These are phyloP conservation scores for Graptemys geographica DNA, from an alignment of 2,797 vertebrate species.

Conservation along the genomic window DNA sequence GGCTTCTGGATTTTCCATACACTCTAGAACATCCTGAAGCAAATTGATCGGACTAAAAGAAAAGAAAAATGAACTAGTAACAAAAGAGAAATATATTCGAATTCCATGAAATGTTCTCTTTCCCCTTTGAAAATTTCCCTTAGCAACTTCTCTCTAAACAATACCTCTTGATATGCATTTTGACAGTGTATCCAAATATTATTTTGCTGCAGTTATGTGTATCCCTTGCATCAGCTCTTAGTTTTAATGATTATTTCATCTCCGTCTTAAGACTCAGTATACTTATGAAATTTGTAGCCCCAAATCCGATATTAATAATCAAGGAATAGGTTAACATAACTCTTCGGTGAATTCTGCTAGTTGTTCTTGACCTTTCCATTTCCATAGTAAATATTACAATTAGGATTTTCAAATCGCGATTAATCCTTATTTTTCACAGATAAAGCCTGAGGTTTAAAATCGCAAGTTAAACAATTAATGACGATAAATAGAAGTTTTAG, in stretches of 20 bases:
- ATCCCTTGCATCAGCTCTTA: neutral
- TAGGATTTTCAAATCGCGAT: neutral
- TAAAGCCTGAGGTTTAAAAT: neutral
- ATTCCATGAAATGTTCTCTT: neutral
- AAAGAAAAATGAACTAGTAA: neutral
- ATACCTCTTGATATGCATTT: neutral
- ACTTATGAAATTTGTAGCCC: neutral
- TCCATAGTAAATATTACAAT: neutral
- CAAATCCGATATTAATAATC: fast-evolving
- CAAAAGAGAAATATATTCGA: neutral
- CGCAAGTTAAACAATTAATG: neutral
- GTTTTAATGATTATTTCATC: neutral
- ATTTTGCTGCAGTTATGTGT: neutral
- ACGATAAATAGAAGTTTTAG: neutral
- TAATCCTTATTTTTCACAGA: fast-evolving
- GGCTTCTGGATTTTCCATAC: neutral
- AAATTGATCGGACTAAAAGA: neutral
- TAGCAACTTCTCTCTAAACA: neutral
- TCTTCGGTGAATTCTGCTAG: neutral
- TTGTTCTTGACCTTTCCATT: fast-evolving
- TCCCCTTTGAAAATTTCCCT: neutral
- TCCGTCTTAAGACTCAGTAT: neutral
- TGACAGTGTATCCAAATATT: neutral
- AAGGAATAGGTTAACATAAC: neutral
- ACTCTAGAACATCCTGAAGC: neutral